Conservation (phyloP, 2,888 invertebrate species). For the Clanis bilineata region DNA sequence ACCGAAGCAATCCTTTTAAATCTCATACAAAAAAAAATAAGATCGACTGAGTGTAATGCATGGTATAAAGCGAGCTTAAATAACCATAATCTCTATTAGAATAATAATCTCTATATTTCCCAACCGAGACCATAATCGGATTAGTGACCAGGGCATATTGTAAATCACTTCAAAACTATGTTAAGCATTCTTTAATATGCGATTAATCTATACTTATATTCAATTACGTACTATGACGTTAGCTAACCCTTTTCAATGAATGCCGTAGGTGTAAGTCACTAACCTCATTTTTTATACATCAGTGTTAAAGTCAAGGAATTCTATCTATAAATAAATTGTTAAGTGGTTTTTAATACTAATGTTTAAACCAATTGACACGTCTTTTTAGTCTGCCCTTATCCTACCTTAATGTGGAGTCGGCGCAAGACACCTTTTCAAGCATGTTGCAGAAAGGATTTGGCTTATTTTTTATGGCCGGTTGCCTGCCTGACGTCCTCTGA, state of each 20-base stretch:
- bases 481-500: too few relatives aligned
- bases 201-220: background rate
- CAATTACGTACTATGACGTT: background rate
- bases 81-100: background rate
- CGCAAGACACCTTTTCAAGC: too few relatives aligned
- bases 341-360: background rate
- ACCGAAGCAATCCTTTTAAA: too few relatives aligned
- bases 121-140: background rate
- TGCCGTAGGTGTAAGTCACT: slow-evolving; percentile 29
- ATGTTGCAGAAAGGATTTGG: too few relatives aligned
- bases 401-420: too few relatives aligned
- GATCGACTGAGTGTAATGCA: too few relatives aligned
- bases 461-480: too few relatives aligned
- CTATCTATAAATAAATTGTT: slow-evolving; percentile 8
- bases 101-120: background rate
- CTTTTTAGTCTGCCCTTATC: too few relatives aligned
- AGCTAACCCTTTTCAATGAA: background rate
- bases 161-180: background rate
- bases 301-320: slow-evolving; percentile 30
- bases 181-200: background rate
- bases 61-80: too few relatives aligned
- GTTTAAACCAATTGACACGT: too few relatives aligned
- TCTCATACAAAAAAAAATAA: too few relatives aligned
- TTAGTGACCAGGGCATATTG: background rate
- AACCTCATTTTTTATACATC: slow-evolving; percentile 29